These are phyloP conservation scores for Lysandra bellargus DNA, from an alignment of 2,888 invertebrate species.

Conservation along the genomic window DNA sequence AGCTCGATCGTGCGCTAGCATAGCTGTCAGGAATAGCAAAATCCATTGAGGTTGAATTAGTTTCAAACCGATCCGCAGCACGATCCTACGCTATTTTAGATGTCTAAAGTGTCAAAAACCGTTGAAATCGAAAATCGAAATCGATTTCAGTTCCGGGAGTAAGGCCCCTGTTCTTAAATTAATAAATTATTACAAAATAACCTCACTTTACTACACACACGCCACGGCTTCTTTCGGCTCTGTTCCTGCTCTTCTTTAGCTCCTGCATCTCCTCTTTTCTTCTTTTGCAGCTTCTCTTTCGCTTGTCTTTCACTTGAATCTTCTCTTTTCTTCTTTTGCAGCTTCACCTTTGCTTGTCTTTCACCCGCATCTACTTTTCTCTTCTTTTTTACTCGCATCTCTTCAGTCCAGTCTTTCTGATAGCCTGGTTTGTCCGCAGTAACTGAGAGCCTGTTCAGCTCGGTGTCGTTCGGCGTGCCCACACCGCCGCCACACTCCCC, in stretches of 20 bases:
- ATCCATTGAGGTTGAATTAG: too few species aligned
- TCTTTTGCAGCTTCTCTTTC: neutral
- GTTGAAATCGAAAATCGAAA: too few species aligned
- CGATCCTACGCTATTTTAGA: too few species aligned
- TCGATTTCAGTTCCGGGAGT: too few species aligned
- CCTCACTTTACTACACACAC: neutral
- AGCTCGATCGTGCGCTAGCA: too few species aligned
- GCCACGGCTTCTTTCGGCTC: slow-evolving; percentile 32
- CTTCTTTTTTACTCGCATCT: neutral
- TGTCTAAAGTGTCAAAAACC: too few species aligned
- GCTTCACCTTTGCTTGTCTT: neutral
- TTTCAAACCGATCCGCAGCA: too few species aligned
- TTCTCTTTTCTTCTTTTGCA: neutral
- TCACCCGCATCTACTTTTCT: neutral
- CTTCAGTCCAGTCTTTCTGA: slow-evolving; percentile 3
- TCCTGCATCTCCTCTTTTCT: neutral
- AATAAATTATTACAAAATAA: neutral
- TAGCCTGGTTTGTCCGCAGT: slow-evolving; percentile 64
- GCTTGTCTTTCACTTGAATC: neutral
- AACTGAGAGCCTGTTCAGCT: slow-evolving; percentile 84
- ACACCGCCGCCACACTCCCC: slow-evolving; percentile 86
- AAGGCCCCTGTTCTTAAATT: neutral
- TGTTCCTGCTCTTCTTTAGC: neutral
- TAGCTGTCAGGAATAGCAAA: too few species aligned
- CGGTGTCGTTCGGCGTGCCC: slow-evolving; percentile 84